These are phyloP conservation scores for Drosophila ironensis DNA, from an alignment of 1,140 invertebrate species.

Conservation along the genomic window DNA sequence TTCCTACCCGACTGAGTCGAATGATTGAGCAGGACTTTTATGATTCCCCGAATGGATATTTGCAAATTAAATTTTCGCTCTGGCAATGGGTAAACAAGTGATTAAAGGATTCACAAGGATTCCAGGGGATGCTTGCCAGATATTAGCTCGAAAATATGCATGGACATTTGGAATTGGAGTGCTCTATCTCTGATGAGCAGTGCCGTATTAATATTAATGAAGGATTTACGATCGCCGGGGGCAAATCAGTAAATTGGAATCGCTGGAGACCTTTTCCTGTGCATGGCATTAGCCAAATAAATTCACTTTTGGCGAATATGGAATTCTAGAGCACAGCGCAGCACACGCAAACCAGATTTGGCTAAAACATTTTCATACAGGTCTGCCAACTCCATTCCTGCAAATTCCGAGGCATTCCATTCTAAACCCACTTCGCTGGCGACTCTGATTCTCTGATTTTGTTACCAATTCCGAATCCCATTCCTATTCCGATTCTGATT, in stretches of 20 bases:
- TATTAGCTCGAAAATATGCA: constrained; percentile 17
- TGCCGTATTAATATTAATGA: constrained; percentile 32
- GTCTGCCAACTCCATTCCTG: constrained; percentile 43
- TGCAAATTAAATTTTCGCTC: constrained; percentile 40
- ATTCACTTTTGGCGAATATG: constrained; percentile 25
- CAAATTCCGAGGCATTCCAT: constrained; percentile 27
- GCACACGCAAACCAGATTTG: constrained; percentile 29
- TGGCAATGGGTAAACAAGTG: constrained; percentile 24
- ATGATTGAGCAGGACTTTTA: constrained; percentile 32
- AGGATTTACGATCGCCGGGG: constrained; percentile 21
- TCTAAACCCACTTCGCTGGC: constrained; percentile 14
- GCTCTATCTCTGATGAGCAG: too few relatives aligned
- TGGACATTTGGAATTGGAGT: too few relatives aligned
- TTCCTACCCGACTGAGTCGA: neutral
- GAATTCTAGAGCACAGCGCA: constrained; percentile 33
- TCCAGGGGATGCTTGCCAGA: too few relatives aligned
- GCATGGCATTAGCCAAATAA: constrained; percentile 23
- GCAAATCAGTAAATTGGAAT: constrained; percentile 24
- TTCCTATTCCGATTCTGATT: constrained; percentile 14
- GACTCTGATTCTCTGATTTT: constrained; percentile 6
- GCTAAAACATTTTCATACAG: constrained; percentile 20
- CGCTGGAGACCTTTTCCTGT: constrained; percentile 8
- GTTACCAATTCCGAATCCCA: constrained; percentile 12
- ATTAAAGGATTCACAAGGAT: constrained; percentile 11
- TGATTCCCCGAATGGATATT: constrained; percentile 17